A percentile compares a stretch with the other conserved stretches of the same genome.
These are phyloP conservation scores for Balearica regulorum DNA, from an alignment of 2,797 vertebrate species.

Conservation along the genomic window DNA sequence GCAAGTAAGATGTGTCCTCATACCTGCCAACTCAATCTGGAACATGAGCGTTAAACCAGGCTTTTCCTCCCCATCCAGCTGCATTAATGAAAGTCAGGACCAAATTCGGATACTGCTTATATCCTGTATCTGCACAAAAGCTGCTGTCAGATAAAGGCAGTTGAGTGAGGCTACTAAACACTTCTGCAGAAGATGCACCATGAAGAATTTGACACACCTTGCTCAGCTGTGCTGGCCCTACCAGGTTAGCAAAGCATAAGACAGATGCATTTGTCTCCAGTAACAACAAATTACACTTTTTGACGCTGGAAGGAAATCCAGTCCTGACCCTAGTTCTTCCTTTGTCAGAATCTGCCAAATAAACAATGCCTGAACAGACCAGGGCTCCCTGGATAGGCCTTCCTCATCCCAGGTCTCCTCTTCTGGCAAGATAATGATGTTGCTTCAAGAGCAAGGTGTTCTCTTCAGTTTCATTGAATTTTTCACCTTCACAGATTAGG, in stretches of 20 bases:
- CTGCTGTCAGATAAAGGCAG: background rate
- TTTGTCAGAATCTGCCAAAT: background rate
- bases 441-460: background rate
- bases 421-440: background rate
- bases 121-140: background rate
- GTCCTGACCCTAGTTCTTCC: background rate
- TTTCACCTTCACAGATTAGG: background rate
- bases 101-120: background rate
- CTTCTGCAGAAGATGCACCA: background rate
- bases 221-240: background rate
- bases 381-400: background rate
- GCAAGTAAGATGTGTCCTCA: background rate
- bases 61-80: background rate
- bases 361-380: background rate
- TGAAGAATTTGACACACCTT: background rate
- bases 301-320: background rate
- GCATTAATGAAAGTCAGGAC: background rate
- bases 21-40: background rate
- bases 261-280: background rate
- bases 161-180: background rate
- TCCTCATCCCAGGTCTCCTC: background rate
- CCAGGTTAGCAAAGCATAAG: background rate
- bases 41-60: background rate
- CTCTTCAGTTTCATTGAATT: background rate
- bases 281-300: background rate